These are phyloP conservation scores for Tenthredo distinguenda DNA, from an alignment of 2,888 invertebrate species.

Conservation along the genomic window DNA sequence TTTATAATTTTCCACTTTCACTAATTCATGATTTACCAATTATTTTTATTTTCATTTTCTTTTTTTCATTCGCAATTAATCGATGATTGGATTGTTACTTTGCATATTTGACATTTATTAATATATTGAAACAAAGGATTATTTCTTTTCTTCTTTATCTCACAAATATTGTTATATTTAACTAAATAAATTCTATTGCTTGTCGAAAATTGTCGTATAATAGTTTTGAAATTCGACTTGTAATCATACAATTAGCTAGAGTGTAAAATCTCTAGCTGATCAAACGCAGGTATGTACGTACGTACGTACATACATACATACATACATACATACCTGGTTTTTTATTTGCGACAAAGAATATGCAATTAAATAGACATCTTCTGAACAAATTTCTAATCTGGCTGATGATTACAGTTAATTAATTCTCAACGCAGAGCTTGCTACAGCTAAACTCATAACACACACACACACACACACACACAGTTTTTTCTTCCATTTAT, in stretches of 20 bases:
- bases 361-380: not conserved
- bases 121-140: not conserved
- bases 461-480: conserved; percentile 27
- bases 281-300: not conserved
- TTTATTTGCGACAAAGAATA: not conserved
- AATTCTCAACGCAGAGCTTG: not conserved
- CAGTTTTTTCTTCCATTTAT: conserved; percentile 14
- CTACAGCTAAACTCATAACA: conserved; percentile 5
- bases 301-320: conserved; percentile 18
- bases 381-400: not conserved
- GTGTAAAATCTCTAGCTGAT: not conserved
- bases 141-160: not conserved
- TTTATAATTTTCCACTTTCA: conserved; percentile 18
- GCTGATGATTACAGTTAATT: not conserved
- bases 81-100: not conserved
- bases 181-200: not conserved
- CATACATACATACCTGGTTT: not conserved
- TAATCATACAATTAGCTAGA: not conserved
- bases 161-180: conserved; percentile 2
- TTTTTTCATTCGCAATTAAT: not conserved
- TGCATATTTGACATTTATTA: not conserved
- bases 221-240: not conserved
- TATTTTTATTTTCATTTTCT: not conserved
- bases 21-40: not conserved
- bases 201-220: not conserved